Evolutionary conservation across 2,888 invertebrate species (phyloP).

Genomic region (Drosophila percnosoma): DNA sequence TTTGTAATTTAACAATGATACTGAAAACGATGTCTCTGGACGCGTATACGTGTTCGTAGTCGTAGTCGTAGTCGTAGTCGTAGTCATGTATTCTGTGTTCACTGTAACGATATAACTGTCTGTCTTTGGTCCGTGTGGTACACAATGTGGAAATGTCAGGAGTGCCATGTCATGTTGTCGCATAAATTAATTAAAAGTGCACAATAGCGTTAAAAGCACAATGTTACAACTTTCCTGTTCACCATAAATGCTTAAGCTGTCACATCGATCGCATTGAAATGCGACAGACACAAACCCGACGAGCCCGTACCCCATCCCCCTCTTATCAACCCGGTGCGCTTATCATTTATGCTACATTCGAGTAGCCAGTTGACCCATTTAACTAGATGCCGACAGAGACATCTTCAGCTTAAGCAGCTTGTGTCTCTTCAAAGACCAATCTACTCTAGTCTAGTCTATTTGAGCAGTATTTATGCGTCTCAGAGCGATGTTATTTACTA

Average conservation of each 20-base stretch:
- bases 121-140: constrained; percentile 3
- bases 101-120: constrained; percentile 13
- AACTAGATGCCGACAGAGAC: neutral
- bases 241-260: constrained; percentile 23
- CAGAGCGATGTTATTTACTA: constrained; percentile 61
- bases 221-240: constrained; percentile 15
- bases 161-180: constrained; percentile 42
- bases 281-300: neutral
- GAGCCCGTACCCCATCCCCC: neutral
- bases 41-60: neutral
- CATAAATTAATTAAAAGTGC: constrained; percentile 51
- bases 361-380: constrained; percentile 43
- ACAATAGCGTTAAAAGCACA: constrained; percentile 34
- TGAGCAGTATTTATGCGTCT: constrained; percentile 55
- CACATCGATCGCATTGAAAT: constrained; percentile 19
- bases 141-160: constrained; percentile 14
- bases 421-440: constrained; percentile 33
- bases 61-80: neutral
- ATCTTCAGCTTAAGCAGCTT: neutral
- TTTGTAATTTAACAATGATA: constrained; percentile 31
- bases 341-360: constrained; percentile 47
- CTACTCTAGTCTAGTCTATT: constrained; percentile 17
- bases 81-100: constrained; percentile 9
- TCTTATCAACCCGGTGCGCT: neutral
- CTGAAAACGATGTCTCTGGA: neutral